phyloP scores from a whole-genome alignment of 2,797 vertebrate genomes.

The Rachycentron canadum region DNA sequence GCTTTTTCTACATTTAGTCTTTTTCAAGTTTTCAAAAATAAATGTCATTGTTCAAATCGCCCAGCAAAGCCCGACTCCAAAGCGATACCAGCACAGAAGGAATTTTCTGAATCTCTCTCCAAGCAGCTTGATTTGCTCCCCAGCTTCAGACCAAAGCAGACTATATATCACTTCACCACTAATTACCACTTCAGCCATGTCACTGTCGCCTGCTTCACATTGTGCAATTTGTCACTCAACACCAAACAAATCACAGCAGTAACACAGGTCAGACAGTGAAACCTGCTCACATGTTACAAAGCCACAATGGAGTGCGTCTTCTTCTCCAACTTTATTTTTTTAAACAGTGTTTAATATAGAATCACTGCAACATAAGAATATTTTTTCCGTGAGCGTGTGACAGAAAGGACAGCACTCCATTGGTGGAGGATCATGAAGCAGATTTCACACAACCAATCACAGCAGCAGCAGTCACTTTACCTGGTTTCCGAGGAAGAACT shows the following conservation, averaged over 20 bases:
- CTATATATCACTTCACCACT: constrained; percentile 61
- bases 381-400: rapidly evolving
- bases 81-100: constrained; percentile 48
- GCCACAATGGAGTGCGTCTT: constrained; percentile 48
- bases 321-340: not conserved
- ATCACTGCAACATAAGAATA: not conserved
- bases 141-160: constrained; percentile 57
- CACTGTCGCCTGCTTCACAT: constrained; percentile 50
- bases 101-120: constrained; percentile 36
- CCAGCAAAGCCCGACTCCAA: constrained; percentile 47
- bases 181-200: constrained; percentile 67
- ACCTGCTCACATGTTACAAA: constrained; percentile 73
- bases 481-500: constrained; percentile 99
- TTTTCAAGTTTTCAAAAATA: not conserved
- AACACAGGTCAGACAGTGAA: constrained; percentile 66
- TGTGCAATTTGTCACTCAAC: constrained; percentile 67
- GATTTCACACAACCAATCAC: constrained; percentile 73
- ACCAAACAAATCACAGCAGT: constrained; percentile 76
- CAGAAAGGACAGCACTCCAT: constrained; percentile 25
- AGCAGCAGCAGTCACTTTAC: constrained; percentile 90
- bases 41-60: constrained; percentile 13
- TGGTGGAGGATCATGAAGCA: constrained; percentile 61
- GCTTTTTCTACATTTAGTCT: not conserved
- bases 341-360: not conserved
- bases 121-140: constrained; percentile 63